Evolutionary conservation across 2,888 invertebrate species (phyloP).

Genomic region (Caenorhabditis drosophilae): DNA sequence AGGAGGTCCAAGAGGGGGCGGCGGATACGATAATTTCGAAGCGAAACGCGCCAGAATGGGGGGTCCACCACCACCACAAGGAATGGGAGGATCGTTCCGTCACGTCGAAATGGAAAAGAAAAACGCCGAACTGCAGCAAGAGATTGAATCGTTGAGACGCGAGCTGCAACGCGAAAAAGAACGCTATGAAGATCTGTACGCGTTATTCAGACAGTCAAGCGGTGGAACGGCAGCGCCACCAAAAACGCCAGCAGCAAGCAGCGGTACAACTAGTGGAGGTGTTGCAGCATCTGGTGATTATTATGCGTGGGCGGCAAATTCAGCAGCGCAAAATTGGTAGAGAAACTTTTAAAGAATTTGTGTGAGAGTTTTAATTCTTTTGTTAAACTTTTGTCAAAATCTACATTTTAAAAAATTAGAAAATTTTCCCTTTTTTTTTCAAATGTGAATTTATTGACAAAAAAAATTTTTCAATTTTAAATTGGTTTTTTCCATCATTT

Average conservation of each 20-base stretch:
- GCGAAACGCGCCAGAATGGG: constrained; percentile 39
- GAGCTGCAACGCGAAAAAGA: constrained; percentile 61
- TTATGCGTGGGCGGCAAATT: not conserved
- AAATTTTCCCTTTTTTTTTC: too few species aligned
- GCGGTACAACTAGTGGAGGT: not conserved
- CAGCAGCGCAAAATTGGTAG: not conserved
- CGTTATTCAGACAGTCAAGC: constrained; percentile 56
- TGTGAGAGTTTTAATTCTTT: too few species aligned
- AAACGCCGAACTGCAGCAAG: constrained; percentile 55
- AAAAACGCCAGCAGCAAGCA: constrained; percentile 8
- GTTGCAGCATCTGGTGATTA: too few species aligned
- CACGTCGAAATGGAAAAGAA: constrained; percentile 46
- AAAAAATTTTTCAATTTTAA: too few species aligned
- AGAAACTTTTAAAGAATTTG: not conserved
- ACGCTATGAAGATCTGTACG: constrained; percentile 62
- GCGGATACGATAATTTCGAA: constrained; percentile 21
- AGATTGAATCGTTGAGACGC: constrained; percentile 55
- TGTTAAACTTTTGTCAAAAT: too few species aligned
- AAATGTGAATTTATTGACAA: too few species aligned
- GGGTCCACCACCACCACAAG: too few species aligned
- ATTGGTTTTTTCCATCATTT: too few species aligned
- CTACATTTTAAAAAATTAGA: too few species aligned
- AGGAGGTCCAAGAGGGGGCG: constrained; percentile 18
- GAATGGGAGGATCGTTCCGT: not conserved
- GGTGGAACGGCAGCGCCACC: constrained; percentile 29